phyloP scores from a whole-genome alignment of 2,888 invertebrate species.

The Lycia hirtaria region DNA sequence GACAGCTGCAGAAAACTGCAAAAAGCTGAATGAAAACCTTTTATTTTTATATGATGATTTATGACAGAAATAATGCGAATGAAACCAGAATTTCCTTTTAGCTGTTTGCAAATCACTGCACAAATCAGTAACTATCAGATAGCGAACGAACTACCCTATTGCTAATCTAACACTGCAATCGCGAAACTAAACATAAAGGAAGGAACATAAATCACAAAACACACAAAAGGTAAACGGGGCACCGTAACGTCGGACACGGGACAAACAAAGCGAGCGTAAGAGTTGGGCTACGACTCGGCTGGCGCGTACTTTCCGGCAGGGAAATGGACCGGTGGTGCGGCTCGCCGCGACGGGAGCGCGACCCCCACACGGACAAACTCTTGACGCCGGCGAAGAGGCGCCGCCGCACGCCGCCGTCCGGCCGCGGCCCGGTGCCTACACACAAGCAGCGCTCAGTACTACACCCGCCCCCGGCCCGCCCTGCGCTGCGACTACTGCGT shows the following conservation, averaged over 20 bases:
- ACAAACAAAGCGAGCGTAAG: conserved; percentile 80
- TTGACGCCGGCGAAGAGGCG: conserved; percentile 93
- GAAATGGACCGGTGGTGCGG: conserved; percentile 93
- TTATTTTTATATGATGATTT: too few species aligned
- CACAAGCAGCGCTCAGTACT: conserved; percentile 80
- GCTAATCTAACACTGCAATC: conserved; percentile 79
- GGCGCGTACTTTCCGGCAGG: conserved; percentile 93
- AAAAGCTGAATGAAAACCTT: too few species aligned
- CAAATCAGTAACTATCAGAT: too few species aligned
- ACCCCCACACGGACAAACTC: conserved; percentile 91
- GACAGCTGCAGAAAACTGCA: too few species aligned
- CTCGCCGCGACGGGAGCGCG: conserved; percentile 88
- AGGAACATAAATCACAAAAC: conserved; percentile 69
- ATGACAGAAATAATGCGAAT: too few species aligned
- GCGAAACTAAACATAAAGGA: conserved; percentile 68
- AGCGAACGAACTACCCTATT: too few species aligned
- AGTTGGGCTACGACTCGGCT: conserved; percentile 76
- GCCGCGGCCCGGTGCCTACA: conserved; percentile 82
- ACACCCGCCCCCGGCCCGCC: conserved; percentile 60
- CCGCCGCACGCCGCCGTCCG: conserved; percentile 89
- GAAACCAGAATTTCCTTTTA: too few species aligned
- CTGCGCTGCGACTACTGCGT: conserved; percentile 79
- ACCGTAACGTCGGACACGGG: conserved; percentile 72
- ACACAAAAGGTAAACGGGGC: conserved; percentile 78
- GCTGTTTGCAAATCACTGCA: too few species aligned